Base-by-base conservation (phyloP, 2,888 invertebrate species). In the Piscicola geometra region DNA sequence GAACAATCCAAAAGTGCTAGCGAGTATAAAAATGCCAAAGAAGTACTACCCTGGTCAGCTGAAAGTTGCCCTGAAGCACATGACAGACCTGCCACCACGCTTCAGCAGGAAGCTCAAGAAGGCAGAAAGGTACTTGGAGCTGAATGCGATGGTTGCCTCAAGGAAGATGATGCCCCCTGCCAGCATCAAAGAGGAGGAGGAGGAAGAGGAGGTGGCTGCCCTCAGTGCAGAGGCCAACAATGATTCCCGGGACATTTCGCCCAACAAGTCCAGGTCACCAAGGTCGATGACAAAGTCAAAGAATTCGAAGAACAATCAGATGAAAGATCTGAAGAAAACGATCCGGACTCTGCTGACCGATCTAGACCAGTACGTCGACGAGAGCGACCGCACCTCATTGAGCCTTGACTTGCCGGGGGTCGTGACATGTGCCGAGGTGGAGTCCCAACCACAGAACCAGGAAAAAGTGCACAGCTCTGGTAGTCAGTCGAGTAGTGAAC, bases 1-100 rank as follows among this genome's bases (percentile, higher is more conserved):
- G 60, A 71, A 32, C 32, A 41, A 71, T 52, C 36, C 35, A 1
- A 75, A 70, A 52, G 67, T 15, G n/a, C 41, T 50, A 12, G 68
- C 50, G 25, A 50, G 35, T 35, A 56, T 36, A n/a, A 76, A 76
- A 71, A 67, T 73, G 56, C 56, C 67, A 18, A 72, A 71, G 25
- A 76, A 76, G 32, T 76, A 71, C 50, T 76, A 76, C 33, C 76
- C 76, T 3, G 76, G 76, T 12, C 76, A 76, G 32, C 47, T 76
- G 52, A 76, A 76, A 32, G 76, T 76, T 67, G 76, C 76, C 15
- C 52, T 76, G 41, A 76, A 76, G 69, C 76, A 76, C 56, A 76
- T 76, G 76, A 73, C 76, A 25, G 76, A 76, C 33, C 35, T 76
- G 28, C 76, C 76, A 30, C 76, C 76, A 1, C 60, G 76, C 18